Evolutionary conservation across 2,888 invertebrate species (phyloP).

Genomic region (Agapostemon virescens): DNA sequence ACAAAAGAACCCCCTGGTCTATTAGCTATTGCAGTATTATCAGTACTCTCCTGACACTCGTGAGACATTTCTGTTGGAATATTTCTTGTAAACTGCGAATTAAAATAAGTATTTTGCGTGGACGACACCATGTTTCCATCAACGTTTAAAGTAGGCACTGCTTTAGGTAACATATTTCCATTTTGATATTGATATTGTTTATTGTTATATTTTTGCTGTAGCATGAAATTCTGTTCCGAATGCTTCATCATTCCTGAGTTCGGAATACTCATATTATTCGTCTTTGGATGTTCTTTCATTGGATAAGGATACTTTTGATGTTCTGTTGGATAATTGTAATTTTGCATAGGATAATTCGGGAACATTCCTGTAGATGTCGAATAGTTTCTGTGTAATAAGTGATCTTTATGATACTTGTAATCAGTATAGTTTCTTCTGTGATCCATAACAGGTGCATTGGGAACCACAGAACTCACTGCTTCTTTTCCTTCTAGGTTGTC

Average conservation of each 20-base stretch:
- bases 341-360: slow-evolving; percentile 74
- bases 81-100: slow-evolving; percentile 66
- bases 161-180: slow-evolving; percentile 64
- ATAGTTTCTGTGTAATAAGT: slow-evolving; percentile 65
- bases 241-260: slow-evolving; percentile 68
- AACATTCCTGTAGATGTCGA: slow-evolving; percentile 67
- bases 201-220: slow-evolving; percentile 68
- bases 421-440: slow-evolving; percentile 65
- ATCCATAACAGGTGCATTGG: slow-evolving; percentile 61
- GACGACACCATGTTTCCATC: slow-evolving; percentile 55
- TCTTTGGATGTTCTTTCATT: slow-evolving; percentile 70
- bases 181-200: slow-evolving; percentile 70
- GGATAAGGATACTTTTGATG: slow-evolving; percentile 75
- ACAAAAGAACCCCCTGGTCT: slow-evolving; percentile 58
- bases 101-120: slow-evolving; percentile 70
- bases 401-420: slow-evolving; percentile 75
- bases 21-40: slow-evolving; percentile 48
- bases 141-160: slow-evolving; percentile 60
- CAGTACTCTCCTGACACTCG: slow-evolving; percentile 67
- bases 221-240: slow-evolving; percentile 65
- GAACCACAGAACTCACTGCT: slow-evolving; percentile 40
- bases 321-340: slow-evolving; percentile 73
- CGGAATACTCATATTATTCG: slow-evolving; percentile 46
- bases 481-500: slow-evolving; percentile 70
- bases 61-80: slow-evolving; percentile 67